These are phyloP conservation scores for Candidula unifasciata DNA, from an alignment of 2,888 invertebrate species.

Conservation along the genomic window DNA sequence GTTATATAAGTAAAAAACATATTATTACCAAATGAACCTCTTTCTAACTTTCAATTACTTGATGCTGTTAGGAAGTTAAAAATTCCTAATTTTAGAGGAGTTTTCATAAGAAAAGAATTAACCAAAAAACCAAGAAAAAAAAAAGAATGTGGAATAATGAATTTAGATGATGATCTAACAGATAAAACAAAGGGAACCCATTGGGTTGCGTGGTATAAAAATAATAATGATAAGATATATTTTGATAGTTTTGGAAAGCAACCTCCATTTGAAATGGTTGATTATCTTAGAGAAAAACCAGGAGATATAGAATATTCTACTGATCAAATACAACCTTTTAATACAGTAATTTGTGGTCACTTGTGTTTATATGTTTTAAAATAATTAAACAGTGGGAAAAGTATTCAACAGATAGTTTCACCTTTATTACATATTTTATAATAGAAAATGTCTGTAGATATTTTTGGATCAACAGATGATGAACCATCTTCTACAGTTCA, in stretches of 20 bases:
- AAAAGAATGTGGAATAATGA: constrained; percentile 27
- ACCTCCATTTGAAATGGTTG: constrained; percentile 3
- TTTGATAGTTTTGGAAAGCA: background rate
- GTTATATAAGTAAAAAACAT: background rate
- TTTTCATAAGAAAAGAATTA: constrained; percentile 1
- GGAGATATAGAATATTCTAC: background rate
- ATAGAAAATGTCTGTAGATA: too few species aligned
- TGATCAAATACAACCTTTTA: constrained; percentile 10
- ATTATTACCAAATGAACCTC: background rate
- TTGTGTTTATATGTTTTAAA: background rate
- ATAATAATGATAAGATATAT: background rate
- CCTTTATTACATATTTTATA: too few species aligned
- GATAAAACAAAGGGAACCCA: background rate
- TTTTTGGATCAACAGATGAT: background rate
- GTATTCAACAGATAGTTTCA: too few species aligned
- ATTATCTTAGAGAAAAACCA: constrained; percentile 16
- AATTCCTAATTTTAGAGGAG: constrained; percentile 24
- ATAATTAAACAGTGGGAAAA: background rate
- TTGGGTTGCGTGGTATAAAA: constrained; percentile 16
- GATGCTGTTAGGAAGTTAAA: constrained; percentile 26
- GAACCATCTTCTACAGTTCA: background rate
- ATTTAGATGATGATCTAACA: constrained; percentile 21
- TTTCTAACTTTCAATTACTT: background rate
- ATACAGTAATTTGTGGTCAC: background rate
- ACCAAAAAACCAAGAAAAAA: constrained; percentile 10